A percentile compares a stretch with the other conserved stretches of the same genome.
Evolutionary conservation across 1,140 invertebrate species (phyloP).

Genomic region (Pogonomyrmex californicus): DNA sequence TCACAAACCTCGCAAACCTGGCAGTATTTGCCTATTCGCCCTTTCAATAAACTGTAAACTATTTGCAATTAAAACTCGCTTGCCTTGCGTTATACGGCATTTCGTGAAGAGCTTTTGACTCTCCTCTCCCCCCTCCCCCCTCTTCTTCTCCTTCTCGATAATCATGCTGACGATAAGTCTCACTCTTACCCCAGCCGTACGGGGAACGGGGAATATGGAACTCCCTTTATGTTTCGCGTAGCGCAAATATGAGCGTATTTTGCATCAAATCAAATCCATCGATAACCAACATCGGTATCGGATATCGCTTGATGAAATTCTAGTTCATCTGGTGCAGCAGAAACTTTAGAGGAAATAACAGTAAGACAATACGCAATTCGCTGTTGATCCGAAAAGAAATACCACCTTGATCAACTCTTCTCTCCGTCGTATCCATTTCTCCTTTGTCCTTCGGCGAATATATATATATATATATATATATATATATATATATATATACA

Average conservation of each 20-base stretch:
- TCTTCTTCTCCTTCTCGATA: not conserved
- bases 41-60: not conserved
- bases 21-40: not conserved
- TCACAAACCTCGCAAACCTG: not conserved
- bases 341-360: not conserved
- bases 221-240: not conserved
- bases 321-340: not conserved
- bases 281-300: not conserved
- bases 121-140: too few species aligned
- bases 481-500: too few species aligned
- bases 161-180: not conserved
- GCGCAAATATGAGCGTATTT: too few species aligned
- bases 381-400: conserved; percentile 12
- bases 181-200: not conserved
- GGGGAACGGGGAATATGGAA: not conserved
- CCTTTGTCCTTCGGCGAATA: not conserved
- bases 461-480: too few species aligned
- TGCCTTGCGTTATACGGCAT: not conserved
- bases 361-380: not conserved
- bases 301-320: not conserved
- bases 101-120: too few species aligned
- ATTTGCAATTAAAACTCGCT: conserved; percentile 29
- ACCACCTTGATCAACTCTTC: not conserved
- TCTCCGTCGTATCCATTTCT: too few species aligned
- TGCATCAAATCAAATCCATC: not conserved